Evolutionary conservation across 2,888 invertebrate genomes (phyloP).

Genomic region (Lumbricus terrestris): DNA sequence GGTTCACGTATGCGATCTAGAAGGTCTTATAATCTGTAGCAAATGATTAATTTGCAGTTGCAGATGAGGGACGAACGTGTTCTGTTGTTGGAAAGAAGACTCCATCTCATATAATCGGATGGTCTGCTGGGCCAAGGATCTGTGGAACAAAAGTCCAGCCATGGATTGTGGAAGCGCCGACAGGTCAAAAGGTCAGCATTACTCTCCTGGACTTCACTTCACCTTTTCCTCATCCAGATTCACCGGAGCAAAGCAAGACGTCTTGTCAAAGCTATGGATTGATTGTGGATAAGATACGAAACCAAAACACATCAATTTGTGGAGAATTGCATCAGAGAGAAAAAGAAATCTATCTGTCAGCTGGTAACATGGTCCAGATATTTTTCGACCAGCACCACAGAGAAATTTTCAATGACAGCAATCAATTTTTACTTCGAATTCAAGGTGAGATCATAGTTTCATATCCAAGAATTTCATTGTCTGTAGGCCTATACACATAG

Average conservation of each 20-base stretch:
- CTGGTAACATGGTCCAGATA: neutral
- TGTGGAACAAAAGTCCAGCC: neutral
- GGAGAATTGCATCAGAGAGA: neutral
- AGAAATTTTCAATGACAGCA: neutral
- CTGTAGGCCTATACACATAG: too few species aligned
- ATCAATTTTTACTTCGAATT: neutral
- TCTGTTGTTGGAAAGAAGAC: neutral
- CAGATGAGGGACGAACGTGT: neutral
- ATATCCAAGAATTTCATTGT: neutral
- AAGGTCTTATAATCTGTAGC: too few species aligned
- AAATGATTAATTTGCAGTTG: neutral
- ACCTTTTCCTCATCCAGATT: neutral
- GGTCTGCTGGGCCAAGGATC: neutral
- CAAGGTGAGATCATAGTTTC: neutral
- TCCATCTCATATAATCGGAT: neutral
- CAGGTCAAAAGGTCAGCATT: neutral
- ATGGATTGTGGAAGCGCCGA: neutral
- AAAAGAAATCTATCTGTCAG: neutral
- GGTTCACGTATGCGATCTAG: too few species aligned
- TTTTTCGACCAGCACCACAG: neutral
- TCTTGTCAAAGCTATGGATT: neutral
- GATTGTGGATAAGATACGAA: neutral
- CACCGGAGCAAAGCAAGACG: neutral
- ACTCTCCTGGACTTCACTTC: neutral
- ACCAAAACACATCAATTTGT: neutral